These are phyloP conservation scores for Osmoderma eremita DNA, from an alignment of 2,888 invertebrate species.

Conservation along the genomic window DNA sequence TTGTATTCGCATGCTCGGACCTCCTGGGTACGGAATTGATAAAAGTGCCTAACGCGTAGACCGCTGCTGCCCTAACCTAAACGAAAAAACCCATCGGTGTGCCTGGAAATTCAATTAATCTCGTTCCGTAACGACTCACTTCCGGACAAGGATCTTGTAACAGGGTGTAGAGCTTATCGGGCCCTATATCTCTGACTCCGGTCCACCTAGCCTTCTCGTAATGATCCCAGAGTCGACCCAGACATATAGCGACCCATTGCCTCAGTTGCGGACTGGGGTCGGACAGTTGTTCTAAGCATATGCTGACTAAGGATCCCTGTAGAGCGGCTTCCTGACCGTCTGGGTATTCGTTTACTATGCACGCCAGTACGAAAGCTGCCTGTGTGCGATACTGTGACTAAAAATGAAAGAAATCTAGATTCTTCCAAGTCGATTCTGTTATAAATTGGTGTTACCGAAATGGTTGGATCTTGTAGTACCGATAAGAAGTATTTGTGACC, in stretches of 20 bases:
- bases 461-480: constrained; percentile 86
- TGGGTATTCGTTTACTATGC: constrained; percentile 89
- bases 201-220: constrained; percentile 93
- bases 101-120: too few species aligned
- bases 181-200: constrained; percentile 94
- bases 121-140: constrained; percentile 61
- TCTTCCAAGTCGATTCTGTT: neutral
- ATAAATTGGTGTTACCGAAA: constrained; percentile 72
- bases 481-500: constrained; percentile 95
- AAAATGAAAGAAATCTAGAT: constrained; percentile 46
- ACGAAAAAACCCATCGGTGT: constrained; percentile 1
- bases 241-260: constrained; percentile 92
- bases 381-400: constrained; percentile 88
- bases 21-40: constrained; percentile 85
- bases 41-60: constrained; percentile 94
- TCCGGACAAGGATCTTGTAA: constrained; percentile 87
- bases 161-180: constrained; percentile 89
- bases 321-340: constrained; percentile 91
- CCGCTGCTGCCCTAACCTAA: constrained; percentile 89
- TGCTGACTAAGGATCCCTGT: constrained; percentile 88
- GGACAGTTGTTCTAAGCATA: constrained; percentile 89
- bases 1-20: constrained; percentile 92
- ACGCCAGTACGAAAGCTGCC: constrained; percentile 94
- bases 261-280: constrained; percentile 75
- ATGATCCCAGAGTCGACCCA: constrained; percentile 91